Conservation (phyloP, 2,113 vertebrate genomes). For the Okapia johnstoni region DNA sequence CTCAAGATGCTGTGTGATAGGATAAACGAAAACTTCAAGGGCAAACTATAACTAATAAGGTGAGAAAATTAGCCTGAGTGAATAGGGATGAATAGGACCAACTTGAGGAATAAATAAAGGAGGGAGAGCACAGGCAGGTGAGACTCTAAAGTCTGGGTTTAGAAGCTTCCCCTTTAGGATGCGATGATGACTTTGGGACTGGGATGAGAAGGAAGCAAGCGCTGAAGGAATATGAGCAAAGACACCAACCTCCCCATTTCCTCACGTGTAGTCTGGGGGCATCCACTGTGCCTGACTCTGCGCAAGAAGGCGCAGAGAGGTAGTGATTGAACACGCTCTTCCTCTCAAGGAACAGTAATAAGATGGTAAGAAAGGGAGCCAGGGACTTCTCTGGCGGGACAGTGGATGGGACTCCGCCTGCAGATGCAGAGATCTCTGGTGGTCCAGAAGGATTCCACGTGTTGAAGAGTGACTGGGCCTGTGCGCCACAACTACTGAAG, state of each 20-base stretch:
- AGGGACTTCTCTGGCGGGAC: too few species aligned
- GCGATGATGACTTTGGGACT: background rate
- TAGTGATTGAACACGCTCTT: background rate
- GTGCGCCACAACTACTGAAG: too few species aligned
- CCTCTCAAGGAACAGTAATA: background rate
- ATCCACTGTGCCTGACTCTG: background rate
- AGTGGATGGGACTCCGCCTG: too few species aligned
- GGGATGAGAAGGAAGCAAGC: background rate
- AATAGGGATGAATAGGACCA: background rate
- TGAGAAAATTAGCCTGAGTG: background rate
- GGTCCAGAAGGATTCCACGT: too few species aligned
- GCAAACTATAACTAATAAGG: background rate
- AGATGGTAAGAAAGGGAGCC: background rate
- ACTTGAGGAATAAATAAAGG: background rate
- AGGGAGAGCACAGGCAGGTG: background rate
- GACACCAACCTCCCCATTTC: background rate
- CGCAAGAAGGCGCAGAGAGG: background rate
- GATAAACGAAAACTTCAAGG: background rate
- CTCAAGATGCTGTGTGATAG: background rate
- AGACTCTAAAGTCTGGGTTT: background rate
- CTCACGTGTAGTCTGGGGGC: background rate
- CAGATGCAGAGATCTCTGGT: too few species aligned
- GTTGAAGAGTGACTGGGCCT: too few species aligned
- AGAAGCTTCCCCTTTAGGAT: background rate
- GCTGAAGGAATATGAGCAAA: background rate